Conservation (phyloP, 2,888 invertebrate genomes). For the Lithosia quadra region DNA sequence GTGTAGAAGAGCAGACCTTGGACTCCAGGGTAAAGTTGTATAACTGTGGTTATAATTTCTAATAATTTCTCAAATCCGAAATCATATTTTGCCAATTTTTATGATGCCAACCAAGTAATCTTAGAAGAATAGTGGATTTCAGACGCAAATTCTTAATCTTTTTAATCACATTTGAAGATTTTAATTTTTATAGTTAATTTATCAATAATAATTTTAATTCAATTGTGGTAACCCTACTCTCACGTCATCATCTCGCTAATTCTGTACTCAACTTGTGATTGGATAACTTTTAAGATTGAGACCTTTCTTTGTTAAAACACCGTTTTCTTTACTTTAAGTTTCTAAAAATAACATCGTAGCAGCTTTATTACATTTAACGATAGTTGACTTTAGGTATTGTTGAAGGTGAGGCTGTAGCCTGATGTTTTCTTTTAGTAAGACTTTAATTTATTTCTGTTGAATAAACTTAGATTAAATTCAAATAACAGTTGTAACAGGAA, state of each 20-base stretch:
- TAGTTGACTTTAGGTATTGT: constrained; percentile 21
- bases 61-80: too few species aligned
- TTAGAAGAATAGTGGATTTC: background rate
- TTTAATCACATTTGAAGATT: background rate
- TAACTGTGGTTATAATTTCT: too few species aligned
- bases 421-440: constrained; percentile 25
- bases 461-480: background rate
- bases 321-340: constrained; percentile 38
- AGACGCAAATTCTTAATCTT: too few species aligned
- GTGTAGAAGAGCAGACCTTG: too few species aligned
- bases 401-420: constrained; percentile 29
- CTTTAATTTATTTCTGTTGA: constrained; percentile 9
- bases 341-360: constrained; percentile 23
- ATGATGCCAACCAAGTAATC: background rate
- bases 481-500: background rate
- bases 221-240: constrained; percentile 3
- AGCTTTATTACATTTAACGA: constrained; percentile 22
- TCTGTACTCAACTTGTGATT: constrained; percentile 57
- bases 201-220: background rate
- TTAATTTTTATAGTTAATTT: background rate
- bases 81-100: too few species aligned
- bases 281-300: constrained; percentile 48
- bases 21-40: too few species aligned
- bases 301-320: constrained; percentile 43
- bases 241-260: constrained; percentile 41